Conservation (phyloP, 2,113 vertebrate genomes). For the Natator depressus region DNA sequence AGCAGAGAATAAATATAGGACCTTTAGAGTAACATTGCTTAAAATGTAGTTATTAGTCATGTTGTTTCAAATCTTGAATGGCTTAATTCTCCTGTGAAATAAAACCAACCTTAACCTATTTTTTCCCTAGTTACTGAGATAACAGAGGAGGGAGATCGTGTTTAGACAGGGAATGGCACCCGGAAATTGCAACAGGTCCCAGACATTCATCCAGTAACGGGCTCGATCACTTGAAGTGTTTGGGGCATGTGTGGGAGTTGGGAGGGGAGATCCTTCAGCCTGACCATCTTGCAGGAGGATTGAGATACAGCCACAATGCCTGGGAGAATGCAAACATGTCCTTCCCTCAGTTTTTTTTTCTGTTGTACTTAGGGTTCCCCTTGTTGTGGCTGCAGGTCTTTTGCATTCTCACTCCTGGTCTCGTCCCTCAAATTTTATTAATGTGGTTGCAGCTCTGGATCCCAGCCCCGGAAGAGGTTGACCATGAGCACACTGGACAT, state of each 20-base stretch:
- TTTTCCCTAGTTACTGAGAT: background rate
- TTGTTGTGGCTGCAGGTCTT: background rate
- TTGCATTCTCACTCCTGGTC: background rate
- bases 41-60: background rate
- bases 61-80: background rate
- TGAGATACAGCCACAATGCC: background rate
- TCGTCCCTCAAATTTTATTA: background rate
- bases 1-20: background rate
- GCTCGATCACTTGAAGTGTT: background rate
- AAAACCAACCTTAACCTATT: background rate
- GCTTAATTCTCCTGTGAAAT: background rate
- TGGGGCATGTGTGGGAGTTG: background rate
- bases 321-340: background rate
- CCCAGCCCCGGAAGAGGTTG: background rate
- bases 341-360: background rate
- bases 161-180: background rate
- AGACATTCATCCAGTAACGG: background rate
- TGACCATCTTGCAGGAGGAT: background rate
- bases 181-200: background rate
- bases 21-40: background rate
- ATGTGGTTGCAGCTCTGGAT: background rate
- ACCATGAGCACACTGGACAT: background rate
- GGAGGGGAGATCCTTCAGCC: background rate
- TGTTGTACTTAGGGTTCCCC: background rate
- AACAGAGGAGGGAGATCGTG: background rate